Percentiles rank a stretch among this genome's conserved stretches.
phyloP scores from a whole-genome alignment of 1,140 invertebrate genomes.

The Sitobion miscanthi region DNA sequence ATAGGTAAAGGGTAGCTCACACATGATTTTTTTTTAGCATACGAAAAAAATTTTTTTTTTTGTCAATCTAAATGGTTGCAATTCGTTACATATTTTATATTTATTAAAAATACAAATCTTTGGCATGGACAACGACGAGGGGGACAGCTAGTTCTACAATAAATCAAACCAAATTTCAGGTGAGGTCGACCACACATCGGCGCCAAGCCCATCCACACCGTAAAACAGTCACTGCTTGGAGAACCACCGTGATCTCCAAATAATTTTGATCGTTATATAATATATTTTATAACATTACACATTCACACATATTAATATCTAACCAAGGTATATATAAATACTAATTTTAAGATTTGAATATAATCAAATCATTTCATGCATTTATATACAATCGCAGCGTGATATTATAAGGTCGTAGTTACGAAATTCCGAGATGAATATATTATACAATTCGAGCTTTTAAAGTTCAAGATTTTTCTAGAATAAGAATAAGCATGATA shows the following conservation, averaged over 20 bases:
- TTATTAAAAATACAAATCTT: too few species aligned
- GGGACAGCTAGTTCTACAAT: too few species aligned
- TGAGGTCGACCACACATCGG: neutral
- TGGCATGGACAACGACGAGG: too few species aligned
- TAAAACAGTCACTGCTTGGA: neutral
- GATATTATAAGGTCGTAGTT: neutral
- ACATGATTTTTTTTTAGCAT: too few species aligned
- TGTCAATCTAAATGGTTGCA: too few species aligned
- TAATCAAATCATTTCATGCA: neutral
- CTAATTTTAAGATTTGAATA: neutral
- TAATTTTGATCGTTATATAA: neutral
- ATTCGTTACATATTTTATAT: too few species aligned
- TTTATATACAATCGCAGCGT: neutral
- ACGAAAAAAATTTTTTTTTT: too few species aligned
- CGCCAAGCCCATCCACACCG: neutral
- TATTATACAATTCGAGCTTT: neutral
- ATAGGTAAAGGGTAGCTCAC: too few species aligned
- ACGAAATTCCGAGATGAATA: neutral
- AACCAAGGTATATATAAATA: neutral
- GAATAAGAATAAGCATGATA: neutral
- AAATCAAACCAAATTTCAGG: too few species aligned
- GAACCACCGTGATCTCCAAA: neutral
- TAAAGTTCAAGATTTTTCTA: neutral
- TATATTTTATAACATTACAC: neutral
- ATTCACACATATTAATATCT: too few species aligned